phyloP scores from a whole-genome alignment of 1,140 invertebrate genomes.

The Coboldia fuscipes region DNA sequence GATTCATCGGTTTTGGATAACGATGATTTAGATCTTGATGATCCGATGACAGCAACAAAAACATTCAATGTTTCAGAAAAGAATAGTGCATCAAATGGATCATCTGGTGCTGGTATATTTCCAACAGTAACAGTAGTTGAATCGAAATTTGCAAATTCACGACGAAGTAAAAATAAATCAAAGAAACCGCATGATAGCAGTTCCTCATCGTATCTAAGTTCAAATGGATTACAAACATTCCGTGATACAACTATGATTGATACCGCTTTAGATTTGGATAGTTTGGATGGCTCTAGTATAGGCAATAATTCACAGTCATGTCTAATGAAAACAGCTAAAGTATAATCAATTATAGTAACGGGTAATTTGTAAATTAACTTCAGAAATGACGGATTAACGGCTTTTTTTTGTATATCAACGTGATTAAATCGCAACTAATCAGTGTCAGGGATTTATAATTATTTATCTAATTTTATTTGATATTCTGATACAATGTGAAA shows the following conservation, averaged over 20 bases:
- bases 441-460: no score
- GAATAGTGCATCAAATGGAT: neutral
- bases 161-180: neutral
- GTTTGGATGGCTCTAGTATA: slow-evolving; percentile 28
- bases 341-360: no score
- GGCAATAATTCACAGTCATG: slow-evolving; percentile 19
- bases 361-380: no score
- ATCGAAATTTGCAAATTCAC: neutral
- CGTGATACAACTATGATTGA: slow-evolving; percentile 74
- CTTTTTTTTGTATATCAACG: no score
- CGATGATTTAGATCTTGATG: slow-evolving; percentile 20
- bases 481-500: no score
- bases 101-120: neutral
- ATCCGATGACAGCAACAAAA: slow-evolving; percentile 13
- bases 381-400: no score
- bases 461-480: no score
- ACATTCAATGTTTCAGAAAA: neutral
- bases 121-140: neutral
- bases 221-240: slow-evolving; percentile 42
- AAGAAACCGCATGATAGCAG: neutral
- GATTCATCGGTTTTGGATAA: slow-evolving; percentile 16
- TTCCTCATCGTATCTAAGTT: slow-evolving; percentile 15
- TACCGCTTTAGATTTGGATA: slow-evolving; percentile 64
- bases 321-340: slow-evolving; percentile 14
- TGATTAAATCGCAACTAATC: no score